Percentiles rank a stretch among this genome's conserved stretches.
Evolutionary conservation across 1,140 invertebrate species (phyloP).

Genomic region (Brachionus koreanus): DNA sequence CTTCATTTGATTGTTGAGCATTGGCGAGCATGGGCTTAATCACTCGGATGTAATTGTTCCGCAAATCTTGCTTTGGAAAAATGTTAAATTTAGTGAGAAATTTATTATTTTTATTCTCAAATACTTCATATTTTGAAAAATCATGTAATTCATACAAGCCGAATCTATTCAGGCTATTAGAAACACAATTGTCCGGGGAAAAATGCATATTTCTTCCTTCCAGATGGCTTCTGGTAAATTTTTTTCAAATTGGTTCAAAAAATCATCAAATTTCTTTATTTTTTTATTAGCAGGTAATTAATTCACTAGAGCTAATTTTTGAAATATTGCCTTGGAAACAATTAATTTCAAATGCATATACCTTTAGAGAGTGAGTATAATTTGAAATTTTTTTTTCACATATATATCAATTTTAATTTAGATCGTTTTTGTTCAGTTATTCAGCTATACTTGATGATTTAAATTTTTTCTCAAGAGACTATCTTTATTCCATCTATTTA

Average conservation of each 20-base stretch:
- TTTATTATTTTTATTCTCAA: not conserved
- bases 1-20: not conserved
- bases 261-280: not conserved
- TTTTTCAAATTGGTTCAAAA: not conserved
- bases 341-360: not conserved
- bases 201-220: not conserved
- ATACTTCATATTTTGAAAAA: conserved; percentile 23
- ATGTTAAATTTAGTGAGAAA: not conserved
- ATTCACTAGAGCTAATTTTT: not conserved
- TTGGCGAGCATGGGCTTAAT: conserved; percentile 1
- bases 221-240: not conserved
- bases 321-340: not conserved
- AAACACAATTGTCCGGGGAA: not conserved
- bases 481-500: too few species aligned
- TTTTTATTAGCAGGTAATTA: conserved; percentile 20
- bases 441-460: not conserved
- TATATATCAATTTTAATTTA: not conserved
- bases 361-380: not conserved
- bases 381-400: not conserved
- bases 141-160: conserved; percentile 15
- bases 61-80: conserved; percentile 20
- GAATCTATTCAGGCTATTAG: conserved; percentile 17
- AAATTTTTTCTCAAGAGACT: too few species aligned
- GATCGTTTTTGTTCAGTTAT: too few species aligned
- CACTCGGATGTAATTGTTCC: not conserved